Conservation (phyloP, 2,113 vertebrate species). For the Ellobius talpinus region DNA sequence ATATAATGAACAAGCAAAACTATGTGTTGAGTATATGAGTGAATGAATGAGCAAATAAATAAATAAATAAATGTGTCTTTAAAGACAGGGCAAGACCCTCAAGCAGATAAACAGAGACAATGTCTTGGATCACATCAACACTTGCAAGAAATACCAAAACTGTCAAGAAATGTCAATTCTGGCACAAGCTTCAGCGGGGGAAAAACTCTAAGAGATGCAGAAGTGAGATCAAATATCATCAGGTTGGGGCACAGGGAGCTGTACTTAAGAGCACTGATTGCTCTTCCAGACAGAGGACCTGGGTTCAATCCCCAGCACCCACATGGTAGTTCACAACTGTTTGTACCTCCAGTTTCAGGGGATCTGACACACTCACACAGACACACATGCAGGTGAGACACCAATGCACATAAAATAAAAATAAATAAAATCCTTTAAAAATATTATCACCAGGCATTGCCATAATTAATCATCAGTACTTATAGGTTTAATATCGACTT, state of each 20-base stretch:
- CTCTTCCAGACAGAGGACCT: neutral
- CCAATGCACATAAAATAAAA: neutral
- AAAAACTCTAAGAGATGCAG: neutral
- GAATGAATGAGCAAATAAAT: neutral
- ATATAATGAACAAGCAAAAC: neutral
- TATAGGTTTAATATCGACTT: constrained; percentile 51
- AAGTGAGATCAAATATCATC: constrained; percentile 19
- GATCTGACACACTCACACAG: neutral
- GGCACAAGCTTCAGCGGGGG: neutral
- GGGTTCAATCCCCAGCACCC: neutral
- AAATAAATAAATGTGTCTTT: neutral
- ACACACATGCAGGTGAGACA: neutral
- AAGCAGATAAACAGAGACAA: neutral
- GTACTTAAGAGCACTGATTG: neutral
- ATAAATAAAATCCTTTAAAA: neutral
- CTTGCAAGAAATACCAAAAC: constrained; percentile 18
- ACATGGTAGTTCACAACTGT: neutral
- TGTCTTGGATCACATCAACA: neutral
- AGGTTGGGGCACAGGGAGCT: neutral
- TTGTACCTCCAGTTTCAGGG: neutral
- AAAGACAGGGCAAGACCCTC: constrained; percentile 1
- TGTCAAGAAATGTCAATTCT: neutral
- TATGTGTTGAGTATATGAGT: neutral
- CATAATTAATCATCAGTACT: constrained; percentile 59
- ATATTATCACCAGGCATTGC: constrained; percentile 4